Base-by-base conservation (phyloP, 2,888 invertebrate species). In the Coelogynopora nodosa region DNA sequence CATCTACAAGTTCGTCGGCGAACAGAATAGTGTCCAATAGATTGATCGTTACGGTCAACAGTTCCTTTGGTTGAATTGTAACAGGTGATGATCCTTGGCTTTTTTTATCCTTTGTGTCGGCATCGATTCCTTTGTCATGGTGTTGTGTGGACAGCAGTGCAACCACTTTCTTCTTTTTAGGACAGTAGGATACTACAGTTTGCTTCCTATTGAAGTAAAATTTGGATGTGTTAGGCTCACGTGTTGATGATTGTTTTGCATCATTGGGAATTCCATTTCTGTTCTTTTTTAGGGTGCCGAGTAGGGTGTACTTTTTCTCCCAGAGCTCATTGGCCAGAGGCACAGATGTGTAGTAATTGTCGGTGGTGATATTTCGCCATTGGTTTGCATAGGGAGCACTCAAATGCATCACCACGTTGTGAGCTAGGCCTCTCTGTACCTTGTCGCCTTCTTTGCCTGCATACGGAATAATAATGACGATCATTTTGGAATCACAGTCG, bases 61-160 rank as follows among this genome's bases (percentile, higher is more conserved):
- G 29, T 82, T 82, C 82, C 82, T 82, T 82, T 82, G n/a, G 82
- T 82, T 29, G 30, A 31, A 82, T 82, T 82, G 29, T 82, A 82
- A 31, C 82, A 82, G 29, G 29, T 30, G 31, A 82, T 30, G 10
- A 82, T 28, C 29, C 28, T 30, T 31, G 27, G 82, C 29, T 80
- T 5, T 28, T 74, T 82, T 82, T 74, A 2, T 74, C 74, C 23
- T n/a, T 74, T 82, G 29, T 31, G 82, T 82, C 29, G n/a, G 29
- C 31, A 23, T 82, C 29, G 82, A 82, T 82, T 82, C 13, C 29
- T 30, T 82, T 82, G 23, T 82, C 29, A 28, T 82, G 82, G 31
- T 82, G 29, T 5, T 82, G 82, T 82, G 82, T 82, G 29, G 29
- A 82, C 5, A 82, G 10, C 31, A 82, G 29, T 30, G 31, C 29